Conservation (phyloP, 2,888 invertebrate species). For the Apeira syringaria region DNA sequence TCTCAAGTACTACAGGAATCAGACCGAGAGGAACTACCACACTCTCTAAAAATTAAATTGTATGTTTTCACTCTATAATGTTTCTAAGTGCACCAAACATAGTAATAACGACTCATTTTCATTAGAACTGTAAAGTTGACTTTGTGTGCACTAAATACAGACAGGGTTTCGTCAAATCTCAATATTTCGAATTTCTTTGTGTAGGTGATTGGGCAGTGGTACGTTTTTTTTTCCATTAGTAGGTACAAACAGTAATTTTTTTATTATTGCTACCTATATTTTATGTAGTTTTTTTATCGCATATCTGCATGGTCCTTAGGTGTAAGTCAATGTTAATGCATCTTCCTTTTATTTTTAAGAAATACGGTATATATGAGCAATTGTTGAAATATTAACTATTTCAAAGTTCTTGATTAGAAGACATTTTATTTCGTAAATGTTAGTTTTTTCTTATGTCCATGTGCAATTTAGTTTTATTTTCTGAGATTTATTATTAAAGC, state of each 20-base stretch:
- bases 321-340: conserved; percentile 20
- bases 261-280: background rate
- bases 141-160: conserved; percentile 32
- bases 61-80: conserved; percentile 34
- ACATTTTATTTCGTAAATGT: background rate
- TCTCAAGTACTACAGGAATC: conserved; percentile 94
- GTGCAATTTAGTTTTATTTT: conserved; percentile 61
- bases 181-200: conserved; percentile 15
- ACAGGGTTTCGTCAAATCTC: conserved; percentile 38
- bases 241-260: too few species aligned
- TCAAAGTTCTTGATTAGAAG: background rate
- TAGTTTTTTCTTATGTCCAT: conserved; percentile 11
- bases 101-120: conserved; percentile 20
- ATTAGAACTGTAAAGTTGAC: conserved; percentile 21
- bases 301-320: conserved; percentile 3
- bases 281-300: background rate
- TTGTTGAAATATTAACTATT: background rate
- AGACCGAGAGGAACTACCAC: conserved; percentile 93
- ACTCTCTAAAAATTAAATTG: conserved; percentile 86
- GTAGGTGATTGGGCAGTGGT: conserved; percentile 37
- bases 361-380: conserved; percentile 2
- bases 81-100: conserved; percentile 64
- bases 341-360: conserved; percentile 9
- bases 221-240: conserved; percentile 27
- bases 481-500: conserved; percentile 44